These are phyloP conservation scores for Leptinotarsa rubiginosa DNA, from an alignment of 2,888 invertebrate genomes.

Conservation along the genomic window DNA sequence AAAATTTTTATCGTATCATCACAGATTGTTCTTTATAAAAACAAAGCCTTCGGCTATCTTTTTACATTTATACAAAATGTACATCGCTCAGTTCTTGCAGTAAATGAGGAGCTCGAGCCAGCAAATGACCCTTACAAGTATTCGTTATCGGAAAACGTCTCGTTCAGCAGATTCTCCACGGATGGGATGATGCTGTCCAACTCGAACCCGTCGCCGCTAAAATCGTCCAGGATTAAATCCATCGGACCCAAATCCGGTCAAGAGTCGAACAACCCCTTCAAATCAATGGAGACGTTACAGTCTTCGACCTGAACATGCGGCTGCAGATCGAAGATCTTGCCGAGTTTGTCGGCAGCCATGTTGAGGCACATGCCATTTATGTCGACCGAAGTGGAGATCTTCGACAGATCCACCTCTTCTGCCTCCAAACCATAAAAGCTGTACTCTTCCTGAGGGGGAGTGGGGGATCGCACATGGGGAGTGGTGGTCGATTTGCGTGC, in stretches of 20 bases:
- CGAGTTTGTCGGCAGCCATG: conserved; percentile 68
- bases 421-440: conserved; percentile 70
- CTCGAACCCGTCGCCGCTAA: conserved; percentile 50
- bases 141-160: conserved; percentile 30
- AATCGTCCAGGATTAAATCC: conserved; percentile 44
- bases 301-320: conserved; percentile 68
- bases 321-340: conserved; percentile 69
- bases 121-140: conserved; percentile 12
- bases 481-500: conserved; percentile 68
- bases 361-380: conserved; percentile 68
- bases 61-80: conserved; percentile 5
- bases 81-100: background rate
- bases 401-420: conserved; percentile 61
- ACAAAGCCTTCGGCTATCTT: background rate
- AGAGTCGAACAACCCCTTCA: conserved; percentile 34
- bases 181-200: conserved; percentile 54
- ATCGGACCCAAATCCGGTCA: conserved; percentile 43
- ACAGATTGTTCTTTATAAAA: background rate
- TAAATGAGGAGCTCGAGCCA: background rate
- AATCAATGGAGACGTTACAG: conserved; percentile 41
- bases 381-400: conserved; percentile 69
- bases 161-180: conserved; percentile 42
- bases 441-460: conserved; percentile 55
- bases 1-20: conserved; percentile 23
- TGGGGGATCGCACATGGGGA: conserved; percentile 33